Percentiles rank a stretch among this genome's conserved stretches.
Evolutionary conservation across 2,888 invertebrate genomes (phyloP).

Genomic region (Nomada lathburiana): DNA sequence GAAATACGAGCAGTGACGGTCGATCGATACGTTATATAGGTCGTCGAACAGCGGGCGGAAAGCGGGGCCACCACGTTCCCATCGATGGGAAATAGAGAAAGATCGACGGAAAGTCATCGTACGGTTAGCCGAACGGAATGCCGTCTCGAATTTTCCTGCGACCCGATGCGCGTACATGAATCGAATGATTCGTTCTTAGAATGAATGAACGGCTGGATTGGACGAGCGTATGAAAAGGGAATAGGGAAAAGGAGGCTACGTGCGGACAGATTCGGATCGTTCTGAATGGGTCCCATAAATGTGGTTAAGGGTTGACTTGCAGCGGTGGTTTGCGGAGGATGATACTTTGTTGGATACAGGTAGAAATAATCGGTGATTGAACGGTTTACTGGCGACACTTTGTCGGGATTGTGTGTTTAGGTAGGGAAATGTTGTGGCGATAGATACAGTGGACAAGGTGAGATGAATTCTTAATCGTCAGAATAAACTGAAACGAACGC

Average conservation of each 20-base stretch:
- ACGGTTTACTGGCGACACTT: not conserved
- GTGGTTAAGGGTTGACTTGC: no score
- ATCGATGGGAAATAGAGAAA: not conserved
- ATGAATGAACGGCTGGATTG: conserved; percentile 26
- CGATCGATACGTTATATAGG: conserved; percentile 58
- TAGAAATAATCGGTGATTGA: not conserved
- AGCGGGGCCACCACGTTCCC: not conserved
- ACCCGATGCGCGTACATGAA: conserved; percentile 20
- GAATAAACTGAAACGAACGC: no score
- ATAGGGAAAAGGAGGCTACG: not conserved
- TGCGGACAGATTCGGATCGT: not conserved
- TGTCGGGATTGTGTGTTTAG: no score
- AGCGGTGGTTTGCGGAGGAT: not conserved
- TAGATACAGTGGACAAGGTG: no score
- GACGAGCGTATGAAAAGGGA: conserved; percentile 23
- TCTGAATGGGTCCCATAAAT: not conserved
- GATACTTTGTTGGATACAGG: not conserved
- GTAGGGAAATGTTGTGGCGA: no score
- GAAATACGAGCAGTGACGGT: conserved; percentile 57
- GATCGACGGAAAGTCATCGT: not conserved
- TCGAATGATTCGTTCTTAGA: conserved; percentile 28
- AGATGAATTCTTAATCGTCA: no score
- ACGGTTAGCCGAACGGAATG: conserved; percentile 38
- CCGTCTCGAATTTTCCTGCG: conserved; percentile 29
- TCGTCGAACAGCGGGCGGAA: conserved; percentile 33